These are phyloP conservation scores for Lepus timidus DNA, from an alignment of 2,113 vertebrate species.

Conservation along the genomic window DNA sequence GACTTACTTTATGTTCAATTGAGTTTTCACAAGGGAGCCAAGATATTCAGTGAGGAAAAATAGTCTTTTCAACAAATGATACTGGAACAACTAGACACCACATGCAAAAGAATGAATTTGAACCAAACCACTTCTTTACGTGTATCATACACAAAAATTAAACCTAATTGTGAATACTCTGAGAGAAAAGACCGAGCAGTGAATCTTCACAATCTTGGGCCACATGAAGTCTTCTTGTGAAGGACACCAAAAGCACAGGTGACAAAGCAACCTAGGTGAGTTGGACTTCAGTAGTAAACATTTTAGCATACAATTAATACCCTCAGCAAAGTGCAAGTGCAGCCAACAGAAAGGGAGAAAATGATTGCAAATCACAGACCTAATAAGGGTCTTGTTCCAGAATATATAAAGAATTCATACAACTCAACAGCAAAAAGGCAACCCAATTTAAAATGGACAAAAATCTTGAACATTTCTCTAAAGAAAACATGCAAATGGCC, in stretches of 20 bases:
- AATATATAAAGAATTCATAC: no score
- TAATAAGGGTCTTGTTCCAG: no score
- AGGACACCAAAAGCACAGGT: background rate
- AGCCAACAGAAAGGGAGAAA: no score
- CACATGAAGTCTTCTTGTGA: background rate
- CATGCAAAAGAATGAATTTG: background rate
- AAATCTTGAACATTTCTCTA: background rate
- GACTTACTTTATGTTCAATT: background rate
- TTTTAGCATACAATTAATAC: no score
- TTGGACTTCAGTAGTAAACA: no score
- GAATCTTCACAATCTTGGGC: background rate
- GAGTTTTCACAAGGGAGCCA: background rate
- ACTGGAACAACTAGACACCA: constrained; percentile 19
- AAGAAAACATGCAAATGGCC: background rate
- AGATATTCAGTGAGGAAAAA: background rate
- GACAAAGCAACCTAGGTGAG: no score
- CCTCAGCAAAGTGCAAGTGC: no score
- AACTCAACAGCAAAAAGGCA: background rate
- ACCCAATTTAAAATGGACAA: background rate
- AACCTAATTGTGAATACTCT: background rate
- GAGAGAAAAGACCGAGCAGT: constrained; percentile 3
- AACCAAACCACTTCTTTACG: background rate
- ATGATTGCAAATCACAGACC: no score
- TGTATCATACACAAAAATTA: background rate
- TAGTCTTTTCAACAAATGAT: background rate